Conservation (phyloP, 2,888 invertebrate genomes). For the Lissonota sp. region DNA sequence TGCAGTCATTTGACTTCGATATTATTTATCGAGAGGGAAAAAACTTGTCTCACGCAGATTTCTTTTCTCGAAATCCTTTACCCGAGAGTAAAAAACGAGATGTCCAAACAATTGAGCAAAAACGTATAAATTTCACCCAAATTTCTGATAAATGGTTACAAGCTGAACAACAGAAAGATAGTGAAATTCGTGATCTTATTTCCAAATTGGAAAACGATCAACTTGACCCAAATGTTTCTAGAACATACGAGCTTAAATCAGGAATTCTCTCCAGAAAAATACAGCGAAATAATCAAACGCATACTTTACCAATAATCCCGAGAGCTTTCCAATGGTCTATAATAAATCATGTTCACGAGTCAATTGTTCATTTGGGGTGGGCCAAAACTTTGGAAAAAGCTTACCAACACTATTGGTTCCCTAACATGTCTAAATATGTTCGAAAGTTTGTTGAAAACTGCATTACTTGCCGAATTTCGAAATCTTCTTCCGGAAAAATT, state of each 20-base stretch:
- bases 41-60: constrained; percentile 34
- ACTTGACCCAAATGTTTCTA: constrained; percentile 10
- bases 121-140: constrained; percentile 17
- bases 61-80: constrained; percentile 38
- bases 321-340: constrained; percentile 48
- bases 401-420: constrained; percentile 40
- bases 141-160: constrained; percentile 27
- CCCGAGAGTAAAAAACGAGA: not conserved
- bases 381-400: constrained; percentile 8
- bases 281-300: constrained; percentile 27
- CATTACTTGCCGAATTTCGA: constrained; percentile 74
- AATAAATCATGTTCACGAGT: constrained; percentile 44
- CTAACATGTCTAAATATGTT: constrained; percentile 39
- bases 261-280: constrained; percentile 39
- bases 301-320: constrained; percentile 24
- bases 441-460: constrained; percentile 65
- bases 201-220: constrained; percentile 20
- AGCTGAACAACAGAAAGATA: constrained; percentile 27
- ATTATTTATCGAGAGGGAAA: constrained; percentile 42
- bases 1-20: constrained; percentile 41
- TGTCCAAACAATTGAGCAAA: not conserved
- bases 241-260: constrained; percentile 21
- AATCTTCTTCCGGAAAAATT: constrained; percentile 71
- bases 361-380: constrained; percentile 8
- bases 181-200: constrained; percentile 30